These are phyloP conservation scores for Tonatia bakeri DNA, from an alignment of 2,113 vertebrate species.

Conservation along the genomic window DNA sequence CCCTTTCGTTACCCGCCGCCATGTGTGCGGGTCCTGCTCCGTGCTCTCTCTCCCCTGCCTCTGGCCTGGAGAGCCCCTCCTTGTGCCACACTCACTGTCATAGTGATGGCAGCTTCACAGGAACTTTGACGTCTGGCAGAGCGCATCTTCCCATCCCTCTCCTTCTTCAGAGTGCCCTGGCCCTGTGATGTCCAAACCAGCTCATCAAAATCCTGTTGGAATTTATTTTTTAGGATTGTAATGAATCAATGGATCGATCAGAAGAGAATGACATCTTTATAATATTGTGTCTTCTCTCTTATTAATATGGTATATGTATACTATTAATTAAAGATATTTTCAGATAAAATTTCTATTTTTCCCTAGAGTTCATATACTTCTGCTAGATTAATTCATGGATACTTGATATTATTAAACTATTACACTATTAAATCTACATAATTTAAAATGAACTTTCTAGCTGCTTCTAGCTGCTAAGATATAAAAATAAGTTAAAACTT, in stretches of 20 bases:
- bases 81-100: neutral
- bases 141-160: neutral
- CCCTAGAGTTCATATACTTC: neutral
- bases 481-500: constrained; percentile 2
- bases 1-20: neutral
- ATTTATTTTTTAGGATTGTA: neutral
- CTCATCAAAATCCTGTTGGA: neutral
- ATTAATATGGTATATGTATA: neutral
- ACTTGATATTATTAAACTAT: neutral
- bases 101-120: fast-evolving
- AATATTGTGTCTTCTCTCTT: neutral
- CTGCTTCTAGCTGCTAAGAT: neutral
- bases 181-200: neutral
- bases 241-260: neutral
- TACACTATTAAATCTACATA: neutral
- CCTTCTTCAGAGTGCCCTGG: neutral
- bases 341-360: neutral
- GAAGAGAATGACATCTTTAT: neutral
- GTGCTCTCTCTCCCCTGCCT: neutral
- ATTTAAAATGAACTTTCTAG: neutral
- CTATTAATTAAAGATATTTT: neutral
- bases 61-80: neutral
- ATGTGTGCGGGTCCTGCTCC: neutral
- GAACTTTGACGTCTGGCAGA: neutral
- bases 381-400: neutral